Evolutionary conservation across 2,113 vertebrate species (phyloP).

Genomic region (Rhagologus leucostigma): DNA sequence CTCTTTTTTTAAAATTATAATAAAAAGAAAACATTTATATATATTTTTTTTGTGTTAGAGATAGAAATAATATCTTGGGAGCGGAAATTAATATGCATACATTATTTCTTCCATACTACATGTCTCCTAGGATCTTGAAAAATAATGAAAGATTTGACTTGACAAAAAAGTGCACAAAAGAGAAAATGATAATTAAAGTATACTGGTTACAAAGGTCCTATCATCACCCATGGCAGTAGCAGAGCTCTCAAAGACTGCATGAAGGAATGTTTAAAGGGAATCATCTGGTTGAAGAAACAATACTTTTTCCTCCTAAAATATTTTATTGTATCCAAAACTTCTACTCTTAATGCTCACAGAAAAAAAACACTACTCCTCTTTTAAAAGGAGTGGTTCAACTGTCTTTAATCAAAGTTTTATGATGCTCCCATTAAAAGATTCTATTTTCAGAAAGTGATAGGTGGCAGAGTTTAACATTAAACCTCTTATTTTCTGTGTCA

Average conservation of each 20-base stretch:
- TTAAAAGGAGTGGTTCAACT: background rate
- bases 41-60: background rate
- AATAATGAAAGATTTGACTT: background rate
- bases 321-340: background rate
- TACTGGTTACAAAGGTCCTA: fast-evolving
- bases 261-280: background rate
- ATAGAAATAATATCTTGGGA: background rate
- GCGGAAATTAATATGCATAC: background rate
- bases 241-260: background rate
- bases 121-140: fast-evolving
- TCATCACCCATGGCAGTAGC: background rate
- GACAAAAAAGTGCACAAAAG: background rate
- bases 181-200: background rate
- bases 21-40: background rate
- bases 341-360: background rate
- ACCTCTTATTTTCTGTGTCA: background rate
- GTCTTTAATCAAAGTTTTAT: background rate
- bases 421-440: background rate
- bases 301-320: background rate
- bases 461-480: background rate
- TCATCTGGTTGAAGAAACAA: background rate
- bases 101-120: background rate
- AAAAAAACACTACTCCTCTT: background rate
- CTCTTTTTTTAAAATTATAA: background rate
- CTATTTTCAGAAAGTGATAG: background rate